Conservation (phyloP, 2,888 invertebrate species). For the Andrena chrysosceles region DNA sequence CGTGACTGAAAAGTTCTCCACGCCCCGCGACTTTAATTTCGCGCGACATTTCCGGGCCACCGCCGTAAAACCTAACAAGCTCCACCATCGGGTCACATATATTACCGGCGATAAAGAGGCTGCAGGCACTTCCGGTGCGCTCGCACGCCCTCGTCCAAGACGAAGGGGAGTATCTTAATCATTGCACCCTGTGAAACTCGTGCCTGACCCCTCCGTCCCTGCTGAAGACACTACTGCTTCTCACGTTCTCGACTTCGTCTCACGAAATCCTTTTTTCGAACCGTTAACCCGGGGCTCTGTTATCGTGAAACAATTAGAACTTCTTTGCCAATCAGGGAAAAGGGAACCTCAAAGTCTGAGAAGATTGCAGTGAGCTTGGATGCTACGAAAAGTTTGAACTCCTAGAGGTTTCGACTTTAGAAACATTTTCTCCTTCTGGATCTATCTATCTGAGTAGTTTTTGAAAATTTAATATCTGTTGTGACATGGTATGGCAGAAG, state of each 20-base stretch:
- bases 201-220: not conserved
- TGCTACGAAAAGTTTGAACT: not conserved
- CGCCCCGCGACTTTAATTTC: conserved; percentile 14
- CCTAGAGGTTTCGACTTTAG: too few relatives aligned
- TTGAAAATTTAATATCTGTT: too few relatives aligned
- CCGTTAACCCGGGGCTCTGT: not conserved
- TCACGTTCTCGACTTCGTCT: conserved; percentile 1
- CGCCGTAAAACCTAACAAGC: conserved; percentile 27
- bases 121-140: not conserved
- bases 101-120: conserved; percentile 7
- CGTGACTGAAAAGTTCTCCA: not conserved
- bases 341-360: not conserved
- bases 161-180: conserved; percentile 11
- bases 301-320: conserved; percentile 1
- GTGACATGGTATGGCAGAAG: too few relatives aligned
- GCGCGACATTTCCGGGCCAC: conserved; percentile 1
- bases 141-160: not conserved
- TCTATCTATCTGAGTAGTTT: too few relatives aligned
- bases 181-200: conserved; percentile 5
- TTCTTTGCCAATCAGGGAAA: not conserved
- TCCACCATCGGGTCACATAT: conserved; percentile 8
- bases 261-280: not conserved
- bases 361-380: not conserved
- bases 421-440: too few relatives aligned
- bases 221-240: not conserved